Conservation (phyloP, 1,140 invertebrate genomes). For the Drosophila repleta region DNA sequence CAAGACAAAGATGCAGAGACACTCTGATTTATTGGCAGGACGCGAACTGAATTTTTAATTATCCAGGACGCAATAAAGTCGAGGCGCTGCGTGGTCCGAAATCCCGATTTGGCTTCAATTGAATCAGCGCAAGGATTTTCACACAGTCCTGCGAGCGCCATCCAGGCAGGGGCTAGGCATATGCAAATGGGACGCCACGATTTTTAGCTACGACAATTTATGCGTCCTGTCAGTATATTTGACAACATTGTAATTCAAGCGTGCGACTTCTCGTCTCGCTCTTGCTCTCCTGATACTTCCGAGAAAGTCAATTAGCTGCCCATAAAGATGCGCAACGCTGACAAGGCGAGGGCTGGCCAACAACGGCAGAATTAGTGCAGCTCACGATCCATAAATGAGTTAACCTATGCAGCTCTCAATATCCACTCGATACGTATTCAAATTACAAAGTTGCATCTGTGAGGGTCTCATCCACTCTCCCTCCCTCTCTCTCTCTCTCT, state of each 20-base stretch:
- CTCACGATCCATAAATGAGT: constrained; percentile 51
- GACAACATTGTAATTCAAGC: constrained; percentile 81
- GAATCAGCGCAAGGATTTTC: constrained; percentile 58
- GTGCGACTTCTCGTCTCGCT: constrained; percentile 21
- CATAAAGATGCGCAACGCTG: constrained; percentile 55
- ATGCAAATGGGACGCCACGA: constrained; percentile 48
- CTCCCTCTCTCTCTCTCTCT: too few species aligned
- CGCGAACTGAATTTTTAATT: constrained; percentile 78
- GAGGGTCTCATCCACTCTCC: constrained; percentile 20
- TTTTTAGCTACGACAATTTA: constrained; percentile 54
- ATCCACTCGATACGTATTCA: constrained; percentile 75
- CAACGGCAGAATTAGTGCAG: constrained; percentile 32
- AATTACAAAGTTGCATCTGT: constrained; percentile 76
- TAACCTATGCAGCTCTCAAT: constrained; percentile 45
- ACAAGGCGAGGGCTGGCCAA: constrained; percentile 11
- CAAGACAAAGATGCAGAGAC: constrained; percentile 54
- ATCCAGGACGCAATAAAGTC: background rate
- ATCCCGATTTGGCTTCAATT: constrained; percentile 56
- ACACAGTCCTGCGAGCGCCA: background rate
- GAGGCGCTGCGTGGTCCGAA: background rate
- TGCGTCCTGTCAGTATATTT: constrained; percentile 78
- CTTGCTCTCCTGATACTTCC: too few species aligned
- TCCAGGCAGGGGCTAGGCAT: background rate
- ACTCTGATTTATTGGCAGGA: constrained; percentile 80
- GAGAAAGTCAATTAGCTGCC: constrained; percentile 79